phyloP scores from a whole-genome alignment of 2,113 vertebrate genomes.

The Chaetodon trifascialis region DNA sequence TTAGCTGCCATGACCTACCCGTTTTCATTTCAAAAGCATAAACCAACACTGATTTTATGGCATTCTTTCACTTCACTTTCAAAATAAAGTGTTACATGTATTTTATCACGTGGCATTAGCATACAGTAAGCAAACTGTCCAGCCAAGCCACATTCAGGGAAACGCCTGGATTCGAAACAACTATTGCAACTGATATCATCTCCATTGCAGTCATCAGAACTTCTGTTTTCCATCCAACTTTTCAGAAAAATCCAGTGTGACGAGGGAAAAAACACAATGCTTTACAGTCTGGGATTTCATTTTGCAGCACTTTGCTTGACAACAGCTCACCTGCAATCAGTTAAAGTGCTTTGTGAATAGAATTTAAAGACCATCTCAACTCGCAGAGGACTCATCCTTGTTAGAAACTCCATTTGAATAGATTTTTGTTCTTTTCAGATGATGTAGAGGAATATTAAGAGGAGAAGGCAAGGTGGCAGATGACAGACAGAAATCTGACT shows the following conservation, averaged over 20 bases:
- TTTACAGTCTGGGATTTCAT: too few relatives aligned
- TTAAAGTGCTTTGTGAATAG: conserved; percentile 12
- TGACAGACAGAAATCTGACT: not conserved
- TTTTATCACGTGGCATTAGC: not conserved
- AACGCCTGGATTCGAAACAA: not conserved
- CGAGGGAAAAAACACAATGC: too few relatives aligned
- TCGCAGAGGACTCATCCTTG: not conserved
- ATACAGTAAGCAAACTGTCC: not conserved
- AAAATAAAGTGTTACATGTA: not conserved
- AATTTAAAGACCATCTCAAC: conserved; percentile 13
- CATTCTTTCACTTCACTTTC: not conserved
- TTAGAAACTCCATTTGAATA: conserved; percentile 43
- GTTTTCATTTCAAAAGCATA: conserved; percentile 3
- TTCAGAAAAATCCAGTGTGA: too few relatives aligned
- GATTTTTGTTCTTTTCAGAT: conserved; percentile 38
- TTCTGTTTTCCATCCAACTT: not conserved
- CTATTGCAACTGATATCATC: not conserved
- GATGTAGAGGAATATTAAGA: not conserved
- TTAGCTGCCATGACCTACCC: not conserved
- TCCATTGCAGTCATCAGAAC: not conserved
- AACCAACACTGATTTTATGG: not conserved
- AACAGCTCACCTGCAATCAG: not conserved
- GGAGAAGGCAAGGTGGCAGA: not conserved
- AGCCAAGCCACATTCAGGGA: not conserved
- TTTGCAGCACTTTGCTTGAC: not conserved